A percentile compares a stretch with the other conserved stretches of the same genome.
Conservation (phyloP, 1,140 invertebrate species). For the Colletes gigas region DNA sequence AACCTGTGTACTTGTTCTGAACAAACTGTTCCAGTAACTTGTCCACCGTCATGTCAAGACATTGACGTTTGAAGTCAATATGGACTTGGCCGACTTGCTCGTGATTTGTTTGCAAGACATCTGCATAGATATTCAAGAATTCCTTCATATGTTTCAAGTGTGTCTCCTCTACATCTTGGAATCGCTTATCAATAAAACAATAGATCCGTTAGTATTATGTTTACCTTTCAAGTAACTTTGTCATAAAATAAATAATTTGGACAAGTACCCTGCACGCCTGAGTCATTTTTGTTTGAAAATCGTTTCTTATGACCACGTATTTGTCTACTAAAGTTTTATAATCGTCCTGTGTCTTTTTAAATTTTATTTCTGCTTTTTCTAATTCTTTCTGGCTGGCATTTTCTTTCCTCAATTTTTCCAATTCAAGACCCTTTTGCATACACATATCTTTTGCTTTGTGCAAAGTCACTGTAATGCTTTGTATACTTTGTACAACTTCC, state of each 20-base stretch:
- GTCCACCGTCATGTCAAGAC: slow-evolving; percentile 94
- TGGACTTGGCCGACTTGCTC: slow-evolving; percentile 94
- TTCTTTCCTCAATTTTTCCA: slow-evolving; percentile 94
- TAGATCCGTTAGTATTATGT: slow-evolving; percentile 37
- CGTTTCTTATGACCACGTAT: slow-evolving; percentile 92
- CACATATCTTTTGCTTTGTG: slow-evolving; percentile 96
- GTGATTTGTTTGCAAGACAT: slow-evolving; percentile 94
- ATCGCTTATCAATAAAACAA: slow-evolving; percentile 84
- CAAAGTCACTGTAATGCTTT: slow-evolving; percentile 91
- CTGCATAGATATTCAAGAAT: slow-evolving; percentile 93
- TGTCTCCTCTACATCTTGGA: slow-evolving; percentile 95
- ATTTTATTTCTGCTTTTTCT: slow-evolving; percentile 95
- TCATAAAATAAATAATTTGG: slow-evolving; percentile 17
- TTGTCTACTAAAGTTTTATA: slow-evolving; percentile 94
- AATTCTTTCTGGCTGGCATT: slow-evolving; percentile 94
- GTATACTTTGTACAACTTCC: slow-evolving; percentile 93
- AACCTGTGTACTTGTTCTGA: slow-evolving; percentile 93
- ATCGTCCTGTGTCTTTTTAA: slow-evolving; percentile 96
- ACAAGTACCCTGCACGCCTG: slow-evolving; percentile 90
- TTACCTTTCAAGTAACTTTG: background rate
- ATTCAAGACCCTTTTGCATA: slow-evolving; percentile 89
- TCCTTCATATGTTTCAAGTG: slow-evolving; percentile 97
- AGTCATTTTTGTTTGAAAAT: slow-evolving; percentile 97
- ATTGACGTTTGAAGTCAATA: slow-evolving; percentile 94
- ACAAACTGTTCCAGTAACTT: slow-evolving; percentile 95